Base-by-base conservation (phyloP, 2,888 invertebrate species). In the Acleris laterana region DNA sequence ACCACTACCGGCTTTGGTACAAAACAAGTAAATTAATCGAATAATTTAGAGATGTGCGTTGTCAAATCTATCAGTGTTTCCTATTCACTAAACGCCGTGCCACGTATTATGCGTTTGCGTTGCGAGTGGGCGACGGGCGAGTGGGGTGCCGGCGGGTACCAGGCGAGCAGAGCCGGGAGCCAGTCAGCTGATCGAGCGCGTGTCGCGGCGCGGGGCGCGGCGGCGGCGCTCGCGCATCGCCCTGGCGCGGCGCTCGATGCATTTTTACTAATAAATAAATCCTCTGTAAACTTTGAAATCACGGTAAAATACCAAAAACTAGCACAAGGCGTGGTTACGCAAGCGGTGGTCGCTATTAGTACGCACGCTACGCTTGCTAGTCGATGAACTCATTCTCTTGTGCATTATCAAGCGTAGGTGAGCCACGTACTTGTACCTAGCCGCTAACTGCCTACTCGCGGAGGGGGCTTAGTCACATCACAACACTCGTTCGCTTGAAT, bases 171-270 rank as follows among this genome's bases (percentile, higher is more conserved):
- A 75, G 80, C 72, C 75, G 75, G 76, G 75, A 78, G 73, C 71
- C 85, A 83, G 90, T 90, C 90, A 90, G 90, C 91, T 90, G 91
- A 90, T 90, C 85, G 84, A 62, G 68, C 63, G 38, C 38, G 38
- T 38, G 38, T 38, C 69, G 65, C 59, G 56, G 72, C 72, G 73
- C 68, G 74, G 75, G 79, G 32, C 32, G 32, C 9, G 32, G 81
- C 77, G 82, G 9, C 32, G 32, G 81, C 77, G 82, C 84, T 81
- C 79, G 79, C 84, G 82, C 84, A 83, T 70, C 75, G 75, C 76
- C 76, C 72, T 81, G 75, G 76, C 77, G 74, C 82, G 75, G 76
- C 77, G 74, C 76, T 76, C 75, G 76, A 74, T 80, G 82, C 82
- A 81, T 80, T 83, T 77, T 20, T 42, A 20, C 5, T n/a, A 4